phyloP scores from a whole-genome alignment of 1,140 invertebrate genomes.

The Gerris buenoi region DNA sequence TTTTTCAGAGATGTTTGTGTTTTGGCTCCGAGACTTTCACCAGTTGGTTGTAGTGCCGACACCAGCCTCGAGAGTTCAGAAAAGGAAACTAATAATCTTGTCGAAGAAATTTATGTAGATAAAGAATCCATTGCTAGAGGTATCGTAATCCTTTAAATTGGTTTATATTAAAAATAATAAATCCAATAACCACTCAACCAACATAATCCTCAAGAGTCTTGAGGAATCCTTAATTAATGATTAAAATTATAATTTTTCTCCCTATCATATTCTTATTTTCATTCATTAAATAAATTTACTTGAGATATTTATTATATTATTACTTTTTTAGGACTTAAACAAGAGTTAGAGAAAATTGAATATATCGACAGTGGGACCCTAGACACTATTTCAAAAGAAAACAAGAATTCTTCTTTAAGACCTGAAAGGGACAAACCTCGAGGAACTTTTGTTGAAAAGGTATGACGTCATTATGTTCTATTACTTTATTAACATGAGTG shows the following conservation, averaged over 20 bases:
- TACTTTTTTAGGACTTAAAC: not conserved
- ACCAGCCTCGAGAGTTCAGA: slow-evolving; percentile 3
- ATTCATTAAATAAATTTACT: too few species aligned
- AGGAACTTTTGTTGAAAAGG: not conserved
- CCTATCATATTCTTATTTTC: too few species aligned
- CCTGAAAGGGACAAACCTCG: slow-evolving; percentile 3
- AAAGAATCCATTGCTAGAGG: slow-evolving; percentile 16
- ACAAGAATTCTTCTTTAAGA: slow-evolving; percentile 3
- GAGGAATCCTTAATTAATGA: too few species aligned
- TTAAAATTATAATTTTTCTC: too few species aligned
- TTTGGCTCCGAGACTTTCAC: slow-evolving; percentile 13
- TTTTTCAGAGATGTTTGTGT: slow-evolving; percentile 11
- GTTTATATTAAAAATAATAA: too few species aligned
- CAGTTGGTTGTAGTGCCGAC: slow-evolving; percentile 16
- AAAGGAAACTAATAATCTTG: slow-evolving; percentile 23
- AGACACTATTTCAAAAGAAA: not conserved
- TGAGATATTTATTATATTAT: too few species aligned
- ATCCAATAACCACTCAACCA: too few species aligned
- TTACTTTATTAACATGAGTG: too few species aligned
- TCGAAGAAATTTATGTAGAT: slow-evolving; percentile 24
- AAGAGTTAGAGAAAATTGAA: not conserved
- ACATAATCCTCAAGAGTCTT: too few species aligned
- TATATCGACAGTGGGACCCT: not conserved
- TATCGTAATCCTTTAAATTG: too few species aligned
- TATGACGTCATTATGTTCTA: too few species aligned